Evolutionary conservation across 1,140 invertebrate genomes (phyloP), one percentile per base, ranked within the genome.

Genomic region (Listronotus bonariensis): DNA sequence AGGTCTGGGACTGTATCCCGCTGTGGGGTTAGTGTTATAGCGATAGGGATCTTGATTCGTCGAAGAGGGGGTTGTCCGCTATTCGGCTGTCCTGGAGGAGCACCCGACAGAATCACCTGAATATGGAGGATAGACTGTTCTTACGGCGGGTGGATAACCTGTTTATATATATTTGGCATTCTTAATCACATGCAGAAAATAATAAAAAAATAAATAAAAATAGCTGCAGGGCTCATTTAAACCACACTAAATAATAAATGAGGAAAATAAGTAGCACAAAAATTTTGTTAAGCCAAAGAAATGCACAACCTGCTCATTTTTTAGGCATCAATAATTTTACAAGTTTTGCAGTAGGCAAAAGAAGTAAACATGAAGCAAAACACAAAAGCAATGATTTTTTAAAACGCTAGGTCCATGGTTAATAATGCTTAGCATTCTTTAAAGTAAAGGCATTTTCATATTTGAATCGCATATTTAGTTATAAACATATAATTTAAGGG

Each of bases 61-160:
- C 68, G 78, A 77, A 71, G 76, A 72, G 67, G 71, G 70, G 72
- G 72, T 57, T 67, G 72, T n/a, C 61, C 42, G 26, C 60, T 67
- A 61, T 58, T 68, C 9, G 68, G 63, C 52, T 55, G 68, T n/a
- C 38, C 54, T n/a, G 60, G 36, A 18, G 66, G 58, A 8, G 76
- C 69, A 51, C 72, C 72, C 51, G 69, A 60, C 18, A n/a, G 72
- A 72, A 68, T 75, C 76, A 56, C 74, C 72, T 55, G 73, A 74
- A 74, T 92, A 92, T 68, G 89, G 85, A 75, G 87, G 87, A 79
- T 89, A 89, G 69, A 88, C 86, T 69, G 86, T 85, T 81, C 87
- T 82, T 78, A 85, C 86, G 36, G 81, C 77, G 56, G 84, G 86
- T 71, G 83, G 87, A 86, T 86, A 90, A 81, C 81, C 85, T 68